These are phyloP conservation scores for Lontra canadensis DNA, from an alignment of 2,113 vertebrate species.

Conservation along the genomic window DNA sequence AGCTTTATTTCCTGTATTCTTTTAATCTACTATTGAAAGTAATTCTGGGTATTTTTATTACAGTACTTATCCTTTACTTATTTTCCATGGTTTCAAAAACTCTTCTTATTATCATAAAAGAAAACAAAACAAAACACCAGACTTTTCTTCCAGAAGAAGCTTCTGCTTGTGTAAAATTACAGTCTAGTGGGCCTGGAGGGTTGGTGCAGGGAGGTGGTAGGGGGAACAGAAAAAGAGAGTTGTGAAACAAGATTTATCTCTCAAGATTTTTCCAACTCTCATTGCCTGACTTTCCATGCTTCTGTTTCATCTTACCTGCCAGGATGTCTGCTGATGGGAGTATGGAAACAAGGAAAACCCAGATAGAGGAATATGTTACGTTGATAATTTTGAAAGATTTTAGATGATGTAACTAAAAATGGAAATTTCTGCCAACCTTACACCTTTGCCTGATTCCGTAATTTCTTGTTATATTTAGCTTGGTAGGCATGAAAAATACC, in stretches of 20 bases:
- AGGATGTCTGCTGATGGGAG: conserved; percentile 45
- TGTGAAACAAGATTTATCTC: neutral
- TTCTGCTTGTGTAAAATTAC: neutral
- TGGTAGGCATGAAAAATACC: neutral
- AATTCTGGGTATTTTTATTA: neutral
- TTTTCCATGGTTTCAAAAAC: neutral
- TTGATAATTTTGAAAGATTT: conserved; percentile 60
- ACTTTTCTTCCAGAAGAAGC: neutral
- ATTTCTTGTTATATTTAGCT: neutral
- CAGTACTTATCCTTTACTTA: neutral
- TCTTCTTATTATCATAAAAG: neutral
- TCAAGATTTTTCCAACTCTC: neutral
- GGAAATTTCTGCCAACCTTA: neutral
- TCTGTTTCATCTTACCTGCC: conserved; percentile 59
- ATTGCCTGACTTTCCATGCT: conserved; percentile 43
- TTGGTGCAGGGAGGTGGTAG: neutral
- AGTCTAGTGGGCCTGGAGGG: neutral
- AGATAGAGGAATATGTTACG: conserved; percentile 46
- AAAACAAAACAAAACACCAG: neutral
- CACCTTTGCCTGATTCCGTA: neutral
- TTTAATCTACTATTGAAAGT: neutral
- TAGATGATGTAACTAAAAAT: conserved; percentile 44
- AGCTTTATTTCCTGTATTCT: neutral
- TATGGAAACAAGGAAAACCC: conserved; percentile 65
- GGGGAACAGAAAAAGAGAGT: neutral